phyloP scores from a whole-genome alignment of 2,888 invertebrate genomes.

The Linyphia triangularis region DNA sequence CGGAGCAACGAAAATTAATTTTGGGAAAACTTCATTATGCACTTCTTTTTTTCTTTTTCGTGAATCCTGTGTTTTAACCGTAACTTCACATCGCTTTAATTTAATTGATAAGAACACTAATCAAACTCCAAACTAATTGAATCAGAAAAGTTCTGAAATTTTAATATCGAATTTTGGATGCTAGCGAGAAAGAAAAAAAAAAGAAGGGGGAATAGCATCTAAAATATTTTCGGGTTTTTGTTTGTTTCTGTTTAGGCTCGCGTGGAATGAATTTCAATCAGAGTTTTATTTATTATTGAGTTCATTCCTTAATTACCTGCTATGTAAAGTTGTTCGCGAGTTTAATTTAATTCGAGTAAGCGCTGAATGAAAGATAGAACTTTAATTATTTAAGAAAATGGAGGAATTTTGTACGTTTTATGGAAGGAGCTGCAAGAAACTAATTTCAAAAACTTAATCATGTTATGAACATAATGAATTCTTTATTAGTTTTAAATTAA shows the following conservation, averaged over 20 bases:
- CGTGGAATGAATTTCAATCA: constrained; percentile 62
- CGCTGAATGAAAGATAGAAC: constrained; percentile 9
- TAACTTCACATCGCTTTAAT: constrained; percentile 46
- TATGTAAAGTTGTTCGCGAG: constrained; percentile 36
- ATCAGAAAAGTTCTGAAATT: constrained; percentile 61
- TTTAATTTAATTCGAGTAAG: constrained; percentile 50
- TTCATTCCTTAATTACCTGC: constrained; percentile 52
- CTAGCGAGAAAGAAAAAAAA: not conserved
- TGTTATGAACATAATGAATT: constrained; percentile 36
- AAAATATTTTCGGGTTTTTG: constrained; percentile 26
- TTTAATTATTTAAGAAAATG: constrained; percentile 49
- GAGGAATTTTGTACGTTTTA: constrained; percentile 17
- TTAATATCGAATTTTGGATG: constrained; percentile 59
- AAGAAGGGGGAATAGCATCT: constrained; percentile 18
- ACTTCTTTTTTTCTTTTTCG: constrained; percentile 22
- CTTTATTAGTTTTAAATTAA: constrained; percentile 20
- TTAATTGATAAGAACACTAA: constrained; percentile 67
- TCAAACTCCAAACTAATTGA: constrained; percentile 67
- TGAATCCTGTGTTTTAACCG: constrained; percentile 16
- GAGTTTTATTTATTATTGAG: constrained; percentile 59
- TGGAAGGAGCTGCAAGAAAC: constrained; percentile 9
- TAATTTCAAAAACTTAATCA: constrained; percentile 37
- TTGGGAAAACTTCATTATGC: constrained; percentile 48
- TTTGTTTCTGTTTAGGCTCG: constrained; percentile 14
- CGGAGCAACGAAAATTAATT: constrained; percentile 58